phyloP scores from a whole-genome alignment of 2,888 invertebrate genomes.

The Eupithecia exiguata region DNA sequence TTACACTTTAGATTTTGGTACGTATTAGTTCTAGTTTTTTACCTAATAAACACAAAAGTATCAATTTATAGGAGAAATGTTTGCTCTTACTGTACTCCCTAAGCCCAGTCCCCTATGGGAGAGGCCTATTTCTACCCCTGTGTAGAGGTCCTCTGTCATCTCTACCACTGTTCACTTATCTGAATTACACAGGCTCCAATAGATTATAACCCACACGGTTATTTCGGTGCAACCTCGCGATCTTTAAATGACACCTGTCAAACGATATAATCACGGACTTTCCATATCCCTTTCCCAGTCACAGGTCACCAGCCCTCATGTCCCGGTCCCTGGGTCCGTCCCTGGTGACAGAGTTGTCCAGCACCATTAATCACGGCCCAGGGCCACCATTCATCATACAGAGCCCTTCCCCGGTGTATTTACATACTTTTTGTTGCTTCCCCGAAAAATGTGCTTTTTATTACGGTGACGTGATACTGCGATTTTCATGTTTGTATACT shows the following conservation, averaged over 20 bases:
- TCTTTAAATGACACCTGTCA: not conserved
- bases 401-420: conserved; percentile 54
- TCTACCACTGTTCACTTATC: not conserved
- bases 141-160: not conserved
- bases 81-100: too few species aligned
- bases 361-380: conserved; percentile 55
- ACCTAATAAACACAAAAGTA: not conserved
- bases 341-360: conserved; percentile 32
- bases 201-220: not conserved
- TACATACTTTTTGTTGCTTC: conserved; percentile 55
- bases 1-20: too few species aligned
- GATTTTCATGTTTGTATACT: conserved; percentile 37
- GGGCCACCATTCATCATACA: conserved; percentile 57
- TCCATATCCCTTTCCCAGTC: not conserved
- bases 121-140: not conserved
- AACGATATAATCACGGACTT: not conserved
- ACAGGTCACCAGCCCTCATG: not conserved
- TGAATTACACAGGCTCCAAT: not conserved
- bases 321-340: not conserved
- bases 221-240: not conserved
- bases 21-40: too few species aligned
- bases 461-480: conserved; percentile 51
- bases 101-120: not conserved
- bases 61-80: not conserved
- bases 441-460: conserved; percentile 55